phyloP scores from a whole-genome alignment of 2,113 vertebrate genomes.

The Pyrgilauda ruficollis region DNA sequence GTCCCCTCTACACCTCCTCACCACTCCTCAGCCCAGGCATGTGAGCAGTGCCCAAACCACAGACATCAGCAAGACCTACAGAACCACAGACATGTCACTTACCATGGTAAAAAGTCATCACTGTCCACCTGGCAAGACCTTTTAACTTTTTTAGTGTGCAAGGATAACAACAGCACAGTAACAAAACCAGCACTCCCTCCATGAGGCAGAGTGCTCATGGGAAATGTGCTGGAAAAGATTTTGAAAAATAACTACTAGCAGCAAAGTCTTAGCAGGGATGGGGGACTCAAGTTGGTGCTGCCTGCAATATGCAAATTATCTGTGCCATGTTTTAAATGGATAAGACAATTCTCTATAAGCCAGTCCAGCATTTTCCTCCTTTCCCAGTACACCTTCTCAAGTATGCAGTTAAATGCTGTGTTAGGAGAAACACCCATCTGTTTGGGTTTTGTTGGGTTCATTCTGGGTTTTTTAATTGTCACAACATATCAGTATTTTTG shows the following conservation, averaged over 20 bases:
- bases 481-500: background rate
- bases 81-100: too few relatives aligned
- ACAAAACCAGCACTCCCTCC: background rate
- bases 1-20: background rate
- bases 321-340: background rate
- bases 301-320: background rate
- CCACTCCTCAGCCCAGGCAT: background rate
- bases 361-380: background rate
- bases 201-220: background rate
- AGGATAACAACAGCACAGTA: background rate
- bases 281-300: background rate
- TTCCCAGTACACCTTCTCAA: background rate
- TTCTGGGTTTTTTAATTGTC: background rate
- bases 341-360: background rate
- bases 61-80: fast-evolving
- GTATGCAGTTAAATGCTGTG: background rate
- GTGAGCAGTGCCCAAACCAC: background rate
- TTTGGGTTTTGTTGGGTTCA: background rate
- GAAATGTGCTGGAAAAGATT: background rate
- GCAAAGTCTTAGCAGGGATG: background rate
- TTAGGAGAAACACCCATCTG: background rate
- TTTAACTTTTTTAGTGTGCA: background rate
- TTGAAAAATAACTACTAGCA: background rate
- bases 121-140: background rate
- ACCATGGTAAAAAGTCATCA: background rate